These are phyloP conservation scores for Polydrusus cervinus DNA, from an alignment of 2,888 invertebrate genomes.

Conservation along the genomic window DNA sequence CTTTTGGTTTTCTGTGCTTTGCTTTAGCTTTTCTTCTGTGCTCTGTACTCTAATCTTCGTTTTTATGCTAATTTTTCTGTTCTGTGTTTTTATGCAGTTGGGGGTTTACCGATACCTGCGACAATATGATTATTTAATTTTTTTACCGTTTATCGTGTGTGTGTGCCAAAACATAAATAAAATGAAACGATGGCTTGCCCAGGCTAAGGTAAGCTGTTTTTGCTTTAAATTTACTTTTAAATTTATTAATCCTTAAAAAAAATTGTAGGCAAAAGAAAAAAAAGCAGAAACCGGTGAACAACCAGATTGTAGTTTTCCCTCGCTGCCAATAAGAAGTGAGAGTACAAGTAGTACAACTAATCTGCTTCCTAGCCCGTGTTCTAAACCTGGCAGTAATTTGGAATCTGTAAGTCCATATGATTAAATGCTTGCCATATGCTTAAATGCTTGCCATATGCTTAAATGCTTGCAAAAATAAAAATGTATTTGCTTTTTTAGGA, in stretches of 20 bases:
- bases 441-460: constrained; percentile 6
- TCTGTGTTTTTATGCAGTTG: constrained; percentile 1
- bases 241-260: constrained; percentile 1
- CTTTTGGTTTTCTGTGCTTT: neutral
- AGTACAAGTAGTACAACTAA: constrained; percentile 1
- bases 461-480: constrained; percentile 9
- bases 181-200: constrained; percentile 4
- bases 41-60: constrained; percentile 1
- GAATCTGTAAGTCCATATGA: neutral
- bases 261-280: neutral
- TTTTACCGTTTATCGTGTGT: constrained; percentile 8
- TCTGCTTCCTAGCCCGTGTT: constrained; percentile 1
- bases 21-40: neutral
- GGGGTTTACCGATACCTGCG: constrained; percentile 1
- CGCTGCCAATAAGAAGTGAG: constrained; percentile 1
- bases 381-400: constrained; percentile 1
- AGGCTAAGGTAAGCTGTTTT: constrained; percentile 1
- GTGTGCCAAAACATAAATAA: constrained; percentile 8
- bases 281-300: constrained; percentile 1
- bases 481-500: constrained; percentile 11
- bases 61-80: constrained; percentile 1
- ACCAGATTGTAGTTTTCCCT: constrained; percentile 1
- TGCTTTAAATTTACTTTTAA: constrained; percentile 1
- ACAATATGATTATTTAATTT: neutral
- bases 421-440: neutral